These are phyloP conservation scores for Melinaea menophilus DNA, from an alignment of 2,888 invertebrate genomes.

Conservation along the genomic window DNA sequence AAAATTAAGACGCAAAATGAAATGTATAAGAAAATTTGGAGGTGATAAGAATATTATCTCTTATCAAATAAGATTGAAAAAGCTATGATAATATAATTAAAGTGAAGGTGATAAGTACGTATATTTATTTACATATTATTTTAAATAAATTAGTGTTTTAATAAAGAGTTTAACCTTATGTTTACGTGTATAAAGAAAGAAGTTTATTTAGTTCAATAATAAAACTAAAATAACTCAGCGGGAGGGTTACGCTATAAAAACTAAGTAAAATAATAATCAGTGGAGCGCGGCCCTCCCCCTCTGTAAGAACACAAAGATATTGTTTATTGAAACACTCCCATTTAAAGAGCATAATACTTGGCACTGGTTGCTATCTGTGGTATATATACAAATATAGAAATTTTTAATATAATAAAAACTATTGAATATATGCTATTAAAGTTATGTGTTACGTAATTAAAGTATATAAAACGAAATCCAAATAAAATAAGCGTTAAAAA, in stretches of 20 bases:
- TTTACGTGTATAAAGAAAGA: not conserved
- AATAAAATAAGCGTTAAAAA: not conserved
- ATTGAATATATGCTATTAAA: no score
- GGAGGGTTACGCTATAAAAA: constrained; percentile 15
- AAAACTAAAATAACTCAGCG: constrained; percentile 13
- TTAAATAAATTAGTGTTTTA: not conserved
- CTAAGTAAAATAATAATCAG: constrained; percentile 63
- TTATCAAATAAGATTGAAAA: constrained; percentile 16
- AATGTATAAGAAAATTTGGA: not conserved
- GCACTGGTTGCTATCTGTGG: not conserved
- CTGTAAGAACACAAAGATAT: constrained; percentile 20
- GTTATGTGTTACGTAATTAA: not conserved
- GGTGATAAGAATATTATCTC: constrained; percentile 21
- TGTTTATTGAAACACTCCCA: constrained; percentile 16
- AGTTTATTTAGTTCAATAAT: not conserved
- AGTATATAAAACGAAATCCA: not conserved
- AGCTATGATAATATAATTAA: constrained; percentile 10
- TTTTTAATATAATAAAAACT: not conserved
- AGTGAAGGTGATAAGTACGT: no score
- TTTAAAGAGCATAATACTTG: constrained; percentile 11
- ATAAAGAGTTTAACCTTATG: constrained; percentile 12
- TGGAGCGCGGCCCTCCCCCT: constrained; percentile 45
- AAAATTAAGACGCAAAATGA: not conserved
- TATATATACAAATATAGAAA: no score
- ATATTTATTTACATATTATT: not conserved